Conservation (phyloP, 2,888 invertebrate species). For the Lithodes maja region DNA sequence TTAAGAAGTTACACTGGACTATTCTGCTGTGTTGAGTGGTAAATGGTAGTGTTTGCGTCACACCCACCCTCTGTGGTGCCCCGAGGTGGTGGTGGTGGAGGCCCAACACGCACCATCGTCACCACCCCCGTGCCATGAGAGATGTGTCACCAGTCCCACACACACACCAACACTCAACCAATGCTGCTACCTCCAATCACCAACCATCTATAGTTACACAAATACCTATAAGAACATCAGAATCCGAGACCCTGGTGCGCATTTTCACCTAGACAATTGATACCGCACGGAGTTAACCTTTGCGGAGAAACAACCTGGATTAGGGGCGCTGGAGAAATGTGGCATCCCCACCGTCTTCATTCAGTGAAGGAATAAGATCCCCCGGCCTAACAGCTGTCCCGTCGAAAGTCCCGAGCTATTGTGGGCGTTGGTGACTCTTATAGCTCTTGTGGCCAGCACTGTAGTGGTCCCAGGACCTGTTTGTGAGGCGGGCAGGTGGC, state of each 20-base stretch:
- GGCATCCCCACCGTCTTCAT: constrained; percentile 44
- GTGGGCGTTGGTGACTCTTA: constrained; percentile 14
- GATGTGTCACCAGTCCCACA: not conserved
- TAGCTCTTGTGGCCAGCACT: constrained; percentile 17
- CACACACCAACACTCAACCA: not conserved
- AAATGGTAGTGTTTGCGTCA: constrained; percentile 37
- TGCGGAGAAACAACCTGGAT: not conserved
- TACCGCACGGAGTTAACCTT: not conserved
- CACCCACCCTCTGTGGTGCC: constrained; percentile 24
- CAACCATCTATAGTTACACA: no score
- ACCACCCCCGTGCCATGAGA: constrained; percentile 16
- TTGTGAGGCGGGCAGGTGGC: constrained; percentile 56
- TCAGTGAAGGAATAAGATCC: constrained; percentile 24
- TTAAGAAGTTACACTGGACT: no score
- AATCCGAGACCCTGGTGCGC: no score
- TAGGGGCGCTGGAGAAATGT: constrained; percentile 20
- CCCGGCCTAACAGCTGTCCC: no score
- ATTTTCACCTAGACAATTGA: no score
- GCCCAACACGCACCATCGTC: not conserved
- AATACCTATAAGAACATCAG: no score
- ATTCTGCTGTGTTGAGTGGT: not conserved
- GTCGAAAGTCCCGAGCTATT: not conserved
- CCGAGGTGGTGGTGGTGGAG: not conserved
- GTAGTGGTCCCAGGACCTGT: constrained; percentile 40
- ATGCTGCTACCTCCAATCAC: no score